Base-by-base conservation (phyloP, 1,140 invertebrate genomes). In the Drosophila mayri region DNA sequence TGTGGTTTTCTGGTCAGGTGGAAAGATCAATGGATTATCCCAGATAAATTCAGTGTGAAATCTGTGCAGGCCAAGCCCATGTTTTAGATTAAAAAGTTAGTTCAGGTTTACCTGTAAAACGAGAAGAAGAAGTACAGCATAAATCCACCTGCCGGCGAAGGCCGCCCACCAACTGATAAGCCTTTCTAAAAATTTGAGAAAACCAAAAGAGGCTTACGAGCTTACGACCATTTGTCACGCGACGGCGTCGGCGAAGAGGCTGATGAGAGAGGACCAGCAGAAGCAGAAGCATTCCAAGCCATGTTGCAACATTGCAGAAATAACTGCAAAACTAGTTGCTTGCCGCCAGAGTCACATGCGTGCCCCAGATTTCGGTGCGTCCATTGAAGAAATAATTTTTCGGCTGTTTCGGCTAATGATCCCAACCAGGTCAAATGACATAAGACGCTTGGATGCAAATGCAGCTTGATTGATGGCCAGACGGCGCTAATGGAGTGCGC, bases 211-310 rank as follows among this genome's bases (percentile, higher is more conserved):
- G 54, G 52, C 66, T 16, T 37, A 22, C 3, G 8, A 72, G 82
- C 73, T 77, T 71, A 87, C 49, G 80, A 47, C 80, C 80, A 87
- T 84, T 88, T 87, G 84, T 87, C 85, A 88, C 85, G 84, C 49
- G 35, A 54, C 2, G 49, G 12, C 30, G 7, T 9, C 4, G 28
- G n/a, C 25, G 30, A 52, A 5, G 50, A 14, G 32, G 50, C 32
- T 16, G 16, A 8, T 14, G 25, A n/a, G 25, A 28, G 44, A 20
- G 12, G 6, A 46, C 3, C 25, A 25, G 25, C 38, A 38, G 54
- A 6, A 16, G 64, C 44, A 72, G 66, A 73, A 73, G 71, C 71
- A 73, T 74, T 74, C 68, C 68, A 35, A n/a, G 55, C 35, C 18
- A 35, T 59, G 65, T 80, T 83, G 83, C 84, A 83, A 88, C n/a